Evolutionary conservation across 2,113 vertebrate genomes (phyloP).

Genomic region (Eretmodus cyanostictus): DNA sequence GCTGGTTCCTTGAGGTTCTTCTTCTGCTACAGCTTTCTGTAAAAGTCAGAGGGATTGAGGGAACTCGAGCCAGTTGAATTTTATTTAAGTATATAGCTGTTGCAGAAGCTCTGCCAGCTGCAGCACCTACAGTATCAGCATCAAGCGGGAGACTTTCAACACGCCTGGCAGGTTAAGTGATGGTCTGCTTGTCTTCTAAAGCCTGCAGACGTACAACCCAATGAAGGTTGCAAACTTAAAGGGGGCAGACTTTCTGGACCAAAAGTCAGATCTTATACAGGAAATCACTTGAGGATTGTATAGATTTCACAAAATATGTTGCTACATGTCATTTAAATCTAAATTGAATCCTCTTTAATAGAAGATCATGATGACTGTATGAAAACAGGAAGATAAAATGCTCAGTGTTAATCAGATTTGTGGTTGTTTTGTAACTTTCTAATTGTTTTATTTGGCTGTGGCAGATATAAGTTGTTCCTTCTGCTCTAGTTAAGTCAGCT

Average conservation of each 20-base stretch:
- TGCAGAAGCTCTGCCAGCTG: neutral
- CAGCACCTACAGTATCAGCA: neutral
- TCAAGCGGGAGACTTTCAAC: neutral
- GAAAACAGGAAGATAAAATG: neutral
- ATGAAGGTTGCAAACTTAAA: neutral
- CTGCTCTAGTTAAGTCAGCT: neutral
- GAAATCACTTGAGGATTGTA: accelerated
- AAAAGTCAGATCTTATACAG: neutral
- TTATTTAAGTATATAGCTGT: neutral
- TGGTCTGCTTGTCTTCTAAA: neutral
- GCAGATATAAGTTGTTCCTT: neutral
- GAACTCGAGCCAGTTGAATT: neutral
- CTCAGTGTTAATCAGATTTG: neutral
- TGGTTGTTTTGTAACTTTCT: neutral
- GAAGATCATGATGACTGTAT: neutral
- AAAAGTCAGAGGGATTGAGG: neutral
- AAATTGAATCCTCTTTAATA: neutral
- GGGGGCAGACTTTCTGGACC: accelerated
- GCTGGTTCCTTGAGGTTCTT: neutral
- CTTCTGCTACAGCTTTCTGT: neutral
- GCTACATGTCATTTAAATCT: neutral
- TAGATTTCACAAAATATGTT: neutral
- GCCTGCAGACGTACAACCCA: neutral
- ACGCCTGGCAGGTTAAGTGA: neutral
- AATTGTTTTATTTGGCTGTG: neutral